Percentiles rank a stretch among this genome's conserved stretches.
Evolutionary conservation across 2,888 invertebrate genomes (phyloP).

Genomic region (Plusia festucae): DNA sequence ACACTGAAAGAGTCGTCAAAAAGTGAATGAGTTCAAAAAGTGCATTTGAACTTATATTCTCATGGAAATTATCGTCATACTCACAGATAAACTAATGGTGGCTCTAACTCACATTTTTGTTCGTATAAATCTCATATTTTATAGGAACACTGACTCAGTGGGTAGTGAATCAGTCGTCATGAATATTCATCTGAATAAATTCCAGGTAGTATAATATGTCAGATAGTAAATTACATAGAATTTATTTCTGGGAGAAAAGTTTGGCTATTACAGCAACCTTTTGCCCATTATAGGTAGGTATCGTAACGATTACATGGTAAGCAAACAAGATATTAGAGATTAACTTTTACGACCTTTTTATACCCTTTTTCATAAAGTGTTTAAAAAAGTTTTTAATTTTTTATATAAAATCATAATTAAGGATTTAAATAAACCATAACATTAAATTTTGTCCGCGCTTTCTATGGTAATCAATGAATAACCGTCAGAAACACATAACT

Average conservation of each 20-base stretch:
- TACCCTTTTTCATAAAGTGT: too few species aligned
- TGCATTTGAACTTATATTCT: slow-evolving; percentile 33
- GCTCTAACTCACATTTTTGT: slow-evolving; percentile 51
- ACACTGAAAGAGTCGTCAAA: slow-evolving; percentile 1
- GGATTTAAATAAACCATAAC: too few species aligned
- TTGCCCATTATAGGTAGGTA: background rate
- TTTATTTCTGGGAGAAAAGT: slow-evolving; percentile 46
- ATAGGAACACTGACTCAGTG: slow-evolving; percentile 48
- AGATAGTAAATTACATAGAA: slow-evolving; percentile 43
- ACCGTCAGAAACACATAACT: too few species aligned
- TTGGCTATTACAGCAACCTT: slow-evolving; percentile 13
- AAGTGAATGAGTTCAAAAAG: slow-evolving; percentile 17
- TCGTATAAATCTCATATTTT: slow-evolving; percentile 41
- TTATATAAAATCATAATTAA: too few species aligned
- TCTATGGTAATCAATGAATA: too few species aligned
- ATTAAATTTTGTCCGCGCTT: too few species aligned
- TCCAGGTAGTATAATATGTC: slow-evolving; percentile 43
- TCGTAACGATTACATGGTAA: background rate
- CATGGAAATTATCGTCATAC: slow-evolving; percentile 26
- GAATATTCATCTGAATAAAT: slow-evolving; percentile 53
- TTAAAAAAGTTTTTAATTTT: too few species aligned
- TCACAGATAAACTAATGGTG: slow-evolving; percentile 39
- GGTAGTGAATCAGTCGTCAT: slow-evolving; percentile 47
- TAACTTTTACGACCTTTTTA: background rate
- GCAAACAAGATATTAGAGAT: background rate